Percentiles rank a stretch among this genome's conserved stretches.
Evolutionary conservation across 1,140 invertebrate species (phyloP).

Genomic region (Habropoda laboriosa): DNA sequence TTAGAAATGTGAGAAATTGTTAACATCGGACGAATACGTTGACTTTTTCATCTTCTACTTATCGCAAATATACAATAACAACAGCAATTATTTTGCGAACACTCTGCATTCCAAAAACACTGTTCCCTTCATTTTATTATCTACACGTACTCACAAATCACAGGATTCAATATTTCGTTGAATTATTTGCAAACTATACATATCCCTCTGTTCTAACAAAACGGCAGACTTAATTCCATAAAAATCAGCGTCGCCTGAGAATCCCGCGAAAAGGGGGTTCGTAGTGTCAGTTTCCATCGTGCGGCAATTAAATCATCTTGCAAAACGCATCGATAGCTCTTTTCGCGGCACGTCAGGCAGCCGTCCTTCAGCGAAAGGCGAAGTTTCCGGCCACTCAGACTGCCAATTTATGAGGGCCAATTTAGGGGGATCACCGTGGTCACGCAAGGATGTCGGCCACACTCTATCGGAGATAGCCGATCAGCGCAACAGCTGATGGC

Average conservation of each 20-base stretch:
- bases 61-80: too few relatives aligned
- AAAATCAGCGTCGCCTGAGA: neutral
- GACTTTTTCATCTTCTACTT: too few relatives aligned
- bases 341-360: neutral
- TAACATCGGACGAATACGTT: too few relatives aligned
- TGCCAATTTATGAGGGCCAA: slow-evolving; percentile 61
- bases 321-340: neutral
- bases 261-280: neutral
- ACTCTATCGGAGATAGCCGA: slow-evolving; percentile 67
- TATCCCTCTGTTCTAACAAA: too few relatives aligned
- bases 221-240: neutral
- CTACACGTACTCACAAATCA: too few relatives aligned
- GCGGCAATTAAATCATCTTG: slow-evolving; percentile 7
- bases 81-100: too few relatives aligned
- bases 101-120: too few relatives aligned
- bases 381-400: slow-evolving; percentile 12
- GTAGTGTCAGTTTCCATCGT: too few relatives aligned
- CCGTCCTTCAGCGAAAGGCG: slow-evolving; percentile 18
- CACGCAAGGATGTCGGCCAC: slow-evolving; percentile 39
- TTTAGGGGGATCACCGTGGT: slow-evolving; percentile 58
- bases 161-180: too few relatives aligned
- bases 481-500: slow-evolving; percentile 74
- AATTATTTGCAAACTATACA: too few relatives aligned
- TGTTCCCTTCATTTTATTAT: too few relatives aligned
- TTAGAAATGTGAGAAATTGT: too few relatives aligned